Evolutionary conservation across 2,797 vertebrate genomes (phyloP).

Genomic region (Triplophysa bombifrons): DNA sequence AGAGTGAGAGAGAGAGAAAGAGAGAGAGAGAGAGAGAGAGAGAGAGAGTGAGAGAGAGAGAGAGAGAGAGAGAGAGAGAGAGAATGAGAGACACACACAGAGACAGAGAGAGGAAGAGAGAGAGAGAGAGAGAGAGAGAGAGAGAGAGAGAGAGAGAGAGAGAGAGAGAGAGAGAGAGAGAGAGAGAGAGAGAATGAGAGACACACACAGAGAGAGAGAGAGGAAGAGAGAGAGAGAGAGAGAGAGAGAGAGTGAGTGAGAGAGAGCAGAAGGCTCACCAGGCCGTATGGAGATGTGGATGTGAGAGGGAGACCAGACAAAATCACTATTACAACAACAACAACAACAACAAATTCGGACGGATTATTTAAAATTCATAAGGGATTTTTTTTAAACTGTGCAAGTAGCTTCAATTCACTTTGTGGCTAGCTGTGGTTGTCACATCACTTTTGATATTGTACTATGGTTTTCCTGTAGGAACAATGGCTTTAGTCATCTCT

Average conservation of each 20-base stretch:
- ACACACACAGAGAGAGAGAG: slow-evolving; percentile 34
- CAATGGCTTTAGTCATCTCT: slow-evolving; percentile 31
- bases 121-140: too few species aligned
- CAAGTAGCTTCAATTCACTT: not conserved
- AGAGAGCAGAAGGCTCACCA: slow-evolving; percentile 74
- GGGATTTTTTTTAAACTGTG: not conserved
- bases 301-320: slow-evolving; percentile 26
- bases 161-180: slow-evolving; percentile 23
- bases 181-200: slow-evolving; percentile 29
- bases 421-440: not conserved
- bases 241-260: slow-evolving; percentile 42
- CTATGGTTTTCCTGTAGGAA: slow-evolving; percentile 8
- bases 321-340: not conserved
- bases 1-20: not conserved
- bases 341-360: too few species aligned
- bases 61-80: too few species aligned
- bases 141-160: too few species aligned
- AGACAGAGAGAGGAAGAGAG: too few species aligned
- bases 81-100: too few species aligned
- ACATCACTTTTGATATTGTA: not conserved
- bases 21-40: slow-evolving; percentile 37
- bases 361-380: not conserved
- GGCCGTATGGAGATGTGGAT: slow-evolving; percentile 75
- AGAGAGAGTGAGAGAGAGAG: too few species aligned
- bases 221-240: not conserved